phyloP scores from a whole-genome alignment of 1,140 invertebrate species.

The Drosophila sproati region DNA sequence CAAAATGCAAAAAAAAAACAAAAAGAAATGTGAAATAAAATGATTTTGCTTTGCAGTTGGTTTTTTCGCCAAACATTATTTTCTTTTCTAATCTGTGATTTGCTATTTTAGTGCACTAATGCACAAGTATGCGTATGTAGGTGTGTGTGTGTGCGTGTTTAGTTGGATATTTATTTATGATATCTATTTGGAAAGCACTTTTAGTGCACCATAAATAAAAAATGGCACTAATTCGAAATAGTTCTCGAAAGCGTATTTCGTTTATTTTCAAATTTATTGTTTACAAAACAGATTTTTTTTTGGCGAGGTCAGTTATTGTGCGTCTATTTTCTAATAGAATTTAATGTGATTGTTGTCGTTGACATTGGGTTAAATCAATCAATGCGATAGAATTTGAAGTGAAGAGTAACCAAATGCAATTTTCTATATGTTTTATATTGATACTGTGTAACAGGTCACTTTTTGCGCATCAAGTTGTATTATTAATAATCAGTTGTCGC shows the following conservation, averaged over 20 bases:
- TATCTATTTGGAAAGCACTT: slow-evolving; percentile 33
- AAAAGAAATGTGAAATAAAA: slow-evolving; percentile 34
- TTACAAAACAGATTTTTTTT: slow-evolving; percentile 17
- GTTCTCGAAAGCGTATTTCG: slow-evolving; percentile 7
- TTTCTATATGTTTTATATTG: neutral
- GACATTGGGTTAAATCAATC: neutral
- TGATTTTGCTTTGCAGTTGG: slow-evolving; percentile 24
- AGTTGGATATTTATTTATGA: slow-evolving; percentile 26
- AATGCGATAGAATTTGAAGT: neutral
- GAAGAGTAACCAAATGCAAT: neutral
- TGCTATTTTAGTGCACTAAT: slow-evolving; percentile 4
- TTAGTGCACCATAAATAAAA: slow-evolving; percentile 30
- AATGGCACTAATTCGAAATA: slow-evolving; percentile 1
- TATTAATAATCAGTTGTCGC: slow-evolving; percentile 31
- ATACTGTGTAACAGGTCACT: too few relatives aligned
- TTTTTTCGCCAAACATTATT: slow-evolving; percentile 43
- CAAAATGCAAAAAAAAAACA: slow-evolving; percentile 47
- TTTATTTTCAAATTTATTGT: slow-evolving; percentile 38
- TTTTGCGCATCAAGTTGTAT: slow-evolving; percentile 31
- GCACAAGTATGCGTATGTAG: neutral
- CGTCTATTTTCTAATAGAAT: slow-evolving; percentile 4
- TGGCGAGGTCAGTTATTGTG: slow-evolving; percentile 29
- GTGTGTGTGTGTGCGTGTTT: neutral
- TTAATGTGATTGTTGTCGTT: too few relatives aligned
- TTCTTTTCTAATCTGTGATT: slow-evolving; percentile 19